A percentile compares a stretch with the other conserved stretches of the same genome.
Evolutionary conservation across 92 coral and sea anemone genomes (phyloP).

Genomic region (Phenganax stokvisi): DNA sequence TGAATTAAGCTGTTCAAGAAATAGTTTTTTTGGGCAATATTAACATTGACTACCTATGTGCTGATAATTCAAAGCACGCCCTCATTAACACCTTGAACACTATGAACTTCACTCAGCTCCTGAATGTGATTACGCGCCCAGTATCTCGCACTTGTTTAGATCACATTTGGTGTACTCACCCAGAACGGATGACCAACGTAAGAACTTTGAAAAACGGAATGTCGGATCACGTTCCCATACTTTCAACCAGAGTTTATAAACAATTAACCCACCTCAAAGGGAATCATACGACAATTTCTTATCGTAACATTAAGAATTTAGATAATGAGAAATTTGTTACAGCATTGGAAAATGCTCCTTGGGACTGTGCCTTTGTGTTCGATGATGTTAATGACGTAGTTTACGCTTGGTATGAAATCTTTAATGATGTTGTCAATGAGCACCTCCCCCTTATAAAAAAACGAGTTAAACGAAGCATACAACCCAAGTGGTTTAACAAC

Average conservation of each 20-base stretch:
- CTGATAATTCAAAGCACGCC: slow-evolving; percentile 19
- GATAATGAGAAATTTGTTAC: slow-evolving; percentile 21
- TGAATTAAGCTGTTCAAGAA: no score
- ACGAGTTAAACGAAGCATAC: slow-evolving; percentile 26
- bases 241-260: slow-evolving; percentile 33
- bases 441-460: slow-evolving; percentile 31
- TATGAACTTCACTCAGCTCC: slow-evolving; percentile 6
- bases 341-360: slow-evolving; percentile 19
- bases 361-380: slow-evolving; percentile 34
- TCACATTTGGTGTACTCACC: background rate
- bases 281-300: slow-evolving; percentile 20
- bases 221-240: background rate
- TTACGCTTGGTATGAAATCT: slow-evolving; percentile 16
- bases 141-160: background rate
- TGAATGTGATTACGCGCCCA: background rate
- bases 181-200: background rate
- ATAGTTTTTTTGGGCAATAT: background rate
- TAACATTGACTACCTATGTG: background rate
- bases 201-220: background rate
- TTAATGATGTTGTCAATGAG: slow-evolving; percentile 4
- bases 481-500: slow-evolving; percentile 31
- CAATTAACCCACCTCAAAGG: background rate
- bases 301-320: slow-evolving; percentile 26
- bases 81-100: slow-evolving; percentile 30
- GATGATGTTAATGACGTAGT: slow-evolving; percentile 26